phyloP scores from a whole-genome alignment of 2,888 invertebrate genomes.

The Diaprepes abbreviatus region DNA sequence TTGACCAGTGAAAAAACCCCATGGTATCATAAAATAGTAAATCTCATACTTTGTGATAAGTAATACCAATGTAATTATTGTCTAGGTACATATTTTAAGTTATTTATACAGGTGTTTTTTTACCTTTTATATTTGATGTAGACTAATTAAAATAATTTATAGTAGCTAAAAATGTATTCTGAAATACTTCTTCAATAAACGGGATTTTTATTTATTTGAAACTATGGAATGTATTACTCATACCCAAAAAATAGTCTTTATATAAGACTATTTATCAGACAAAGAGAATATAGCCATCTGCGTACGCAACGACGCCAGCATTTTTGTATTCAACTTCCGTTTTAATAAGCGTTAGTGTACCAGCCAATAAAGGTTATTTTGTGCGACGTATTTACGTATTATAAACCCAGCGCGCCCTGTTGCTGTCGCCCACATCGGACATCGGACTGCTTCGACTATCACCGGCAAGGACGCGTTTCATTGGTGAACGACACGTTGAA shows the following conservation, averaged over 20 bases:
- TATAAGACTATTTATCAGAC: conserved; percentile 57
- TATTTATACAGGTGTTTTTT: not conserved
- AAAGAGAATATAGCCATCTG: conserved; percentile 61
- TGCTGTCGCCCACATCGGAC: conserved; percentile 61
- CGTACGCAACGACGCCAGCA: conserved; percentile 63
- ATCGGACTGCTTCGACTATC: conserved; percentile 60
- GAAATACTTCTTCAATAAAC: not conserved
- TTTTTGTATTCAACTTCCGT: conserved; percentile 66
- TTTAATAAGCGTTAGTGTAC: conserved; percentile 62
- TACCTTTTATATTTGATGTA: not conserved
- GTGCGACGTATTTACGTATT: conserved; percentile 57
- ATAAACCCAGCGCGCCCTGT: conserved; percentile 57
- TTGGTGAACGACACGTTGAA: conserved; percentile 69
- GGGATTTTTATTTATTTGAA: not conserved
- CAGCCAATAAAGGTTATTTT: conserved; percentile 62
- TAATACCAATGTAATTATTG: not conserved
- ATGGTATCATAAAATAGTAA: not conserved
- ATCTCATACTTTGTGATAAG: too few species aligned
- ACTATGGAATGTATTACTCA: conserved; percentile 31
- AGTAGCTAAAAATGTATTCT: not conserved
- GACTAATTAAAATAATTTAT: too few species aligned
- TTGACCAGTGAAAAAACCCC: not conserved
- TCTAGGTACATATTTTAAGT: not conserved
- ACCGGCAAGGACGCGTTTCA: conserved; percentile 67
- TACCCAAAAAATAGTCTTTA: conserved; percentile 18